Conservation (phyloP, 2,113 vertebrate genomes). For the Eulemur macaco region DNA sequence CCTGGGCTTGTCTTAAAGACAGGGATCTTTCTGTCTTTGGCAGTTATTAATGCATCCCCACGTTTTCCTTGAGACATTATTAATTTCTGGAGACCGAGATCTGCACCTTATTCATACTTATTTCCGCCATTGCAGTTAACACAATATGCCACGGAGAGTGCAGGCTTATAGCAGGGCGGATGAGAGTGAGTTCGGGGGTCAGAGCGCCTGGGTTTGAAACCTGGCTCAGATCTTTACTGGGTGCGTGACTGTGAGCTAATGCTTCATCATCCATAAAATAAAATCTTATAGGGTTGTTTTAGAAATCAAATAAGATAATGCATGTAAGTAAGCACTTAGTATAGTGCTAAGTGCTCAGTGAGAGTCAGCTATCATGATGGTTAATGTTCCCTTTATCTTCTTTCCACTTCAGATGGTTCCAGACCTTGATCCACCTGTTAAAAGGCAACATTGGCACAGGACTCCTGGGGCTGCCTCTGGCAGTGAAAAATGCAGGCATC, state of each 20-base stretch:
- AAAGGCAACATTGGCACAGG: slow-evolving; percentile 97
- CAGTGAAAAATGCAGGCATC: slow-evolving; percentile 95
- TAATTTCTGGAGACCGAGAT: neutral
- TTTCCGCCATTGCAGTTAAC: neutral
- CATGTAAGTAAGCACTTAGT: neutral
- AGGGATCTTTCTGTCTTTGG: neutral
- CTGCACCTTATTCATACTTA: neutral
- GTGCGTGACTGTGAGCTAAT: neutral
- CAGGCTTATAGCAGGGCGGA: accelerated
- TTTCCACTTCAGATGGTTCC: slow-evolving; percentile 87
- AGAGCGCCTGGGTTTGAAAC: neutral
- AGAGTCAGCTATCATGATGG: neutral
- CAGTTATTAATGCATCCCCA: neutral
- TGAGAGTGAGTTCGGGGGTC: neutral
- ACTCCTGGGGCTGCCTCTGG: slow-evolving; percentile 94
- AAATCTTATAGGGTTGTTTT: neutral
- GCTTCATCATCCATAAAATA: neutral
- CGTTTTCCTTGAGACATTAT: neutral
- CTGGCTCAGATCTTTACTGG: neutral
- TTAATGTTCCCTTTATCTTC: neutral
- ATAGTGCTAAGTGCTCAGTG: neutral
- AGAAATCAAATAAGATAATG: neutral
- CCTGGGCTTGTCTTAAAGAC: neutral
- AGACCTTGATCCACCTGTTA: slow-evolving; percentile 96
- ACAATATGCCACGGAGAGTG: accelerated